These are phyloP conservation scores for Venturia canescens DNA, from an alignment of 1,140 invertebrate species.

Conservation along the genomic window DNA sequence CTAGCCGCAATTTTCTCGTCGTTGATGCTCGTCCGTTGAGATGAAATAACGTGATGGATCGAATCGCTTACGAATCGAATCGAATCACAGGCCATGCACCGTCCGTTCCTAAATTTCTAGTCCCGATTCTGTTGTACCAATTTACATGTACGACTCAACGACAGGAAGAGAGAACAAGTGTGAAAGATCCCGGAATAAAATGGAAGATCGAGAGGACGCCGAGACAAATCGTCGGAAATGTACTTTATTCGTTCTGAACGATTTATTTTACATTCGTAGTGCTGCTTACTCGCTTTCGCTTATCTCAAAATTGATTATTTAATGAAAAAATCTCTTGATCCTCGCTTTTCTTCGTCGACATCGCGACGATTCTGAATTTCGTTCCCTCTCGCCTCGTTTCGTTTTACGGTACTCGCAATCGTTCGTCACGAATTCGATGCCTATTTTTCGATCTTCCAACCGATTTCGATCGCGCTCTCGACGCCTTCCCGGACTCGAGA, in stretches of 20 bases:
- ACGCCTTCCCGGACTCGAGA: slow-evolving; percentile 41
- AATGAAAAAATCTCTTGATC: slow-evolving; percentile 46
- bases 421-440: slow-evolving; percentile 60
- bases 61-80: neutral
- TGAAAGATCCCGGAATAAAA: neutral
- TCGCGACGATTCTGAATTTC: slow-evolving; percentile 46
- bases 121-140: slow-evolving; percentile 12
- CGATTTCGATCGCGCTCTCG: slow-evolving; percentile 3
- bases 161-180: neutral
- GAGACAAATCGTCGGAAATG: neutral
- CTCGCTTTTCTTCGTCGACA: slow-evolving; percentile 60
- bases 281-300: neutral
- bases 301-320: neutral
- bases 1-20: neutral
- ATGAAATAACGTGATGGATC: neutral
- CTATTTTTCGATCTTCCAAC: slow-evolving; percentile 51
- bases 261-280: neutral
- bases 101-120: slow-evolving; percentile 32
- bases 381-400: slow-evolving; percentile 36
- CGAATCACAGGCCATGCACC: neutral
- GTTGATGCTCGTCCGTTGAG: slow-evolving; percentile 12
- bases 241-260: neutral
- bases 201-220: neutral
- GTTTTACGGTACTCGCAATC: slow-evolving; percentile 54
- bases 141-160: neutral